A percentile compares a stretch with the other conserved stretches of the same genome.
Evolutionary conservation across 2,888 invertebrate species (phyloP).

Genomic region (Drosophila incognita): DNA sequence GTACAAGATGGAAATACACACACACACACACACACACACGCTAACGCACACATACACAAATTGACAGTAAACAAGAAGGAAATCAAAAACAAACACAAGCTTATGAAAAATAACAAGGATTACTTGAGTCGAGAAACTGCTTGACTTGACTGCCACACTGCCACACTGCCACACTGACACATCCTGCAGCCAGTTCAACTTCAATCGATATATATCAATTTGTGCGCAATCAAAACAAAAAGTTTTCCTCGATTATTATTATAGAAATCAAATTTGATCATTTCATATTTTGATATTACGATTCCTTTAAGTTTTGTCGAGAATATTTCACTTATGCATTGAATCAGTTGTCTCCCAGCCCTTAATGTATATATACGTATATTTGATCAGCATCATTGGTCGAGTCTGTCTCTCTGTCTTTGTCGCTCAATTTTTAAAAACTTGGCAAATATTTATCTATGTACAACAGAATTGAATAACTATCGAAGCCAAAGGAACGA

Average conservation of each 20-base stretch:
- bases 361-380: background rate
- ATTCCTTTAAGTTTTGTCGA: background rate
- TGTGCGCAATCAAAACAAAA: background rate
- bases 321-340: background rate
- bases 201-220: background rate
- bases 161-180: too few species aligned
- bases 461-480: too few species aligned
- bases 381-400: background rate
- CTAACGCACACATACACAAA: background rate
- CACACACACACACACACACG: background rate
- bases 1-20: conserved; percentile 11
- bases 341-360: background rate
- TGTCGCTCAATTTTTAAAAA: background rate
- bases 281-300: background rate
- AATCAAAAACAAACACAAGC: conserved; percentile 2
- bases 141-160: background rate
- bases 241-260: background rate
- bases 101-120: background rate
- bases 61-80: background rate
- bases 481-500: too few species aligned
- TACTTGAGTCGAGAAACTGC: background rate
- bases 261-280: background rate
- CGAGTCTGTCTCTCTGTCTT: background rate
- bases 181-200: background rate
- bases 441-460: background rate